Evolutionary conservation across 2,888 invertebrate genomes (phyloP).

Genomic region (Encarsia formosa): DNA sequence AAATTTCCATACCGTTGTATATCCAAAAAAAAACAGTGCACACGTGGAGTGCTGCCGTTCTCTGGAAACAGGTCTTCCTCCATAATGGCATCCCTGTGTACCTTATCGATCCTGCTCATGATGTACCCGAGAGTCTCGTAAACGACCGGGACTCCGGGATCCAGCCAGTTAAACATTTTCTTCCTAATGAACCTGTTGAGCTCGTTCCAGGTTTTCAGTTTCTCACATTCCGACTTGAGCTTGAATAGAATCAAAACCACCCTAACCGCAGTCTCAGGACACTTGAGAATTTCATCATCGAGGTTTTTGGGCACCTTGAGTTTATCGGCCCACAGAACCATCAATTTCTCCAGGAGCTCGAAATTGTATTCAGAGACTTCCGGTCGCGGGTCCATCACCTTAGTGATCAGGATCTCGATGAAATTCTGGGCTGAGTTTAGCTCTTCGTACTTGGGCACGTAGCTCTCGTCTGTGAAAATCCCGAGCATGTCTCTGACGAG

Average conservation of each 20-base stretch:
- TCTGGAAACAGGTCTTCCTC: slow-evolving; percentile 1
- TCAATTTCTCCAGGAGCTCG: slow-evolving; percentile 48
- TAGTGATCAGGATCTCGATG: slow-evolving; percentile 53
- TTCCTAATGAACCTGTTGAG: slow-evolving; percentile 6
- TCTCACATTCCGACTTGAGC: slow-evolving; percentile 30
- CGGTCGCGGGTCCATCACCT: slow-evolving; percentile 51
- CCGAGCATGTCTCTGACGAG: slow-evolving; percentile 61
- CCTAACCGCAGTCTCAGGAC: slow-evolving; percentile 27
- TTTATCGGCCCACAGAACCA: slow-evolving; percentile 34
- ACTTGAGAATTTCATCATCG: slow-evolving; percentile 16
- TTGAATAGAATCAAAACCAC: slow-evolving; percentile 36
- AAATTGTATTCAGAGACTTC: slow-evolving; percentile 61
- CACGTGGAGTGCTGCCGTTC: background rate
- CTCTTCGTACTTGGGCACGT: slow-evolving; percentile 31
- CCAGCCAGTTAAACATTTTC: slow-evolving; percentile 11
- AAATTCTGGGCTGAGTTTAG: slow-evolving; percentile 51
- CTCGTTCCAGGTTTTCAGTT: background rate
- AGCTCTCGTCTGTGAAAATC: slow-evolving; percentile 57
- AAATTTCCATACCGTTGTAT: background rate
- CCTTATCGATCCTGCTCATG: background rate
- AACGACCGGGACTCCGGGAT: background rate
- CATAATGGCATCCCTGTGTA: slow-evolving; percentile 1
- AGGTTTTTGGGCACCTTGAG: slow-evolving; percentile 32
- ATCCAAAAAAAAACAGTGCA: background rate
- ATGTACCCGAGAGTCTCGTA: slow-evolving; percentile 15